Percentiles rank a stretch among this genome's conserved stretches.
Evolutionary conservation across 1,140 invertebrate species (phyloP).

Genomic region (Harpegnathos saltator): DNA sequence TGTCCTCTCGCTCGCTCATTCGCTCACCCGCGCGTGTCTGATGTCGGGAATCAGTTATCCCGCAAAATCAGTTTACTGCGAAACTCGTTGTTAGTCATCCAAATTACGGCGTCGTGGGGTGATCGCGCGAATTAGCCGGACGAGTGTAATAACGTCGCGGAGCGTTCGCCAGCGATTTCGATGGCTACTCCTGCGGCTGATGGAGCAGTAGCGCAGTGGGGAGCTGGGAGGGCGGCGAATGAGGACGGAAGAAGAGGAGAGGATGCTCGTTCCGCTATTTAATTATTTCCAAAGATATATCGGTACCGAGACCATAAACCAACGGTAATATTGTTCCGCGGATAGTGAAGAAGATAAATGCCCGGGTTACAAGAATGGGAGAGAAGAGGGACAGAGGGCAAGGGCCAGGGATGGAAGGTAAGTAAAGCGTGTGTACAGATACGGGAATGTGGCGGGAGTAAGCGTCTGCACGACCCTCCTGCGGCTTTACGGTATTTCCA

Average conservation of each 20-base stretch:
- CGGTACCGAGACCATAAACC: constrained; percentile 6
- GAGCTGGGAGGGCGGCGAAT: too few relatives aligned
- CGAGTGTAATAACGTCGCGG: background rate
- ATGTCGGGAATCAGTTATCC: constrained; percentile 26
- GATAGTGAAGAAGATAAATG: constrained; percentile 53
- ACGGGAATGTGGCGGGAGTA: constrained; percentile 48
- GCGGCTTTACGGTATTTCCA: constrained; percentile 68
- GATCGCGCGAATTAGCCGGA: constrained; percentile 3
- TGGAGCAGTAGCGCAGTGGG: too few relatives aligned
- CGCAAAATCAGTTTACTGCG: constrained; percentile 32
- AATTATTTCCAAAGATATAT: constrained; percentile 38
- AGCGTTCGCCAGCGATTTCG: constrained; percentile 31
- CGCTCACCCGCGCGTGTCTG: background rate
- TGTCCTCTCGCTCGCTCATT: too few relatives aligned
- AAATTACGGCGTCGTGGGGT: constrained; percentile 10
- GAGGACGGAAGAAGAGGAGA: too few relatives aligned
- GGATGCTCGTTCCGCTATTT: background rate
- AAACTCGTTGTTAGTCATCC: constrained; percentile 30
- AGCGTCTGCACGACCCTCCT: constrained; percentile 56
- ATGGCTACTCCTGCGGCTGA: background rate
- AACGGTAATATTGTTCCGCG: constrained; percentile 34
- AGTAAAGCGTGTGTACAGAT: constrained; percentile 43
- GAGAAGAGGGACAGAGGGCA: background rate
- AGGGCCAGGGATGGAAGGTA: constrained; percentile 13
- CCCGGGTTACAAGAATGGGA: constrained; percentile 25